Conservation (phyloP, 2,113 vertebrate genomes). For the Ophiodon elongatus region DNA sequence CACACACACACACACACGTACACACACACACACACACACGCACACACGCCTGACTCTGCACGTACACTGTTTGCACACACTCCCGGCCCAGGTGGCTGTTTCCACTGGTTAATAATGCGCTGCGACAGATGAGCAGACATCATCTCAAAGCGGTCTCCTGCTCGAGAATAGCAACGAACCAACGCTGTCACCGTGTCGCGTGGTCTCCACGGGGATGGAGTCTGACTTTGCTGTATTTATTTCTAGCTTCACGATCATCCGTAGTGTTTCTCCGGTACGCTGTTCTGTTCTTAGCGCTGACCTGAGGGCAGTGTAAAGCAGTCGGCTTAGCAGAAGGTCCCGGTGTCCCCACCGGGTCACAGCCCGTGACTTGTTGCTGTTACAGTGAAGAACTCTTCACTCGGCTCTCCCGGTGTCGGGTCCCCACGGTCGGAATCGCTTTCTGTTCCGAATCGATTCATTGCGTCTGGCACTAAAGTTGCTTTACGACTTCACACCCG, state of each 20-base stretch:
- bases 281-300: constrained; percentile 10
- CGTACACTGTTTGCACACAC: neutral
- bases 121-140: constrained; percentile 49
- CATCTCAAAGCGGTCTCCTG: constrained; percentile 42
- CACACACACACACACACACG: constrained; percentile 1
- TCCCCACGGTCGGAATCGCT: neutral
- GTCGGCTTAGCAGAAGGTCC: constrained; percentile 18
- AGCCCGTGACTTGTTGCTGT: constrained; percentile 10
- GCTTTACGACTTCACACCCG: constrained; percentile 30
- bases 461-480: constrained; percentile 33
- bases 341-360: neutral
- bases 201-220: neutral
- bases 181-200: neutral
- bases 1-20: neutral
- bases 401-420: neutral
- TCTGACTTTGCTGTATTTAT: constrained; percentile 27
- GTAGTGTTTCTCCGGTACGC: neutral
- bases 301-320: neutral
- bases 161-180: constrained; percentile 32
- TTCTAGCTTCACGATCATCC: neutral
- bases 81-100: constrained; percentile 57
- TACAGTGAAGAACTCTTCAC: constrained; percentile 13
- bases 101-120: constrained; percentile 43
- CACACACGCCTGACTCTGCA: neutral
- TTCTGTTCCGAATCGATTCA: constrained; percentile 51